Evolutionary conservation across 1,140 invertebrate genomes (phyloP), one percentile per base, ranked within the genome.

Genomic region (Homarus americanus): DNA sequence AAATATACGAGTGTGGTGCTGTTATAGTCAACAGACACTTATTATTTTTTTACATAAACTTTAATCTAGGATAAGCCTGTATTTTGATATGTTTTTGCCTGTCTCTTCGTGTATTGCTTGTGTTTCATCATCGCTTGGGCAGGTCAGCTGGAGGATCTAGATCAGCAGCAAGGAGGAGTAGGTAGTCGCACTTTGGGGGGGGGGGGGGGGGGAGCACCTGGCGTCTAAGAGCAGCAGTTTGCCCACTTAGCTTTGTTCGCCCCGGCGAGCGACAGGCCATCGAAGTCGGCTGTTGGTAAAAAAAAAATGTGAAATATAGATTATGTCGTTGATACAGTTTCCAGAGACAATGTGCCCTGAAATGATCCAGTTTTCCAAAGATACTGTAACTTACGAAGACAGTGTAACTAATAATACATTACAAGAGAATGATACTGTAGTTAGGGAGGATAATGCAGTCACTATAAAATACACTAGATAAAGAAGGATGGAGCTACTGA

Each of bases 271-370:
- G 28, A n/a, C 32, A 92, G 69, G 0, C 91, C 91, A 28, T n/a
- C 76, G 66, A 38, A 92, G 91, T 87, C 91, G 41, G 83, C 91
- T 92, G 84, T 2, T 49, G 17, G 49, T 32, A 28, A 38, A 28
- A 10, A 53, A 78, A 3, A 41, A 34, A 85, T 20, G n/a, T 32
- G 20, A 7, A 34, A 32, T 32, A 44, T 53, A 15, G 34, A 32
- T n/a, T 24, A 5, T 44, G 24, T 17, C 17, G 17, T 12, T 17
- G 34, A 41, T 34, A n/a, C n/a, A n/a, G n/a, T n/a, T n/a, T n/a
- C n/a, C n/a, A n/a, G n/a, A n/a, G n/a, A n/a, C n/a, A n/a, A n/a
- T n/a, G n/a, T n/a, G n/a, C n/a, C n/a, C n/a, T n/a, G n/a, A n/a
- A n/a, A n/a, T n/a, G n/a, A n/a, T n/a, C n/a, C n/a, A n/a, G n/a